Evolutionary conservation across 2,797 vertebrate species (phyloP).

Genomic region (Dicrostonyx torquatus): DNA sequence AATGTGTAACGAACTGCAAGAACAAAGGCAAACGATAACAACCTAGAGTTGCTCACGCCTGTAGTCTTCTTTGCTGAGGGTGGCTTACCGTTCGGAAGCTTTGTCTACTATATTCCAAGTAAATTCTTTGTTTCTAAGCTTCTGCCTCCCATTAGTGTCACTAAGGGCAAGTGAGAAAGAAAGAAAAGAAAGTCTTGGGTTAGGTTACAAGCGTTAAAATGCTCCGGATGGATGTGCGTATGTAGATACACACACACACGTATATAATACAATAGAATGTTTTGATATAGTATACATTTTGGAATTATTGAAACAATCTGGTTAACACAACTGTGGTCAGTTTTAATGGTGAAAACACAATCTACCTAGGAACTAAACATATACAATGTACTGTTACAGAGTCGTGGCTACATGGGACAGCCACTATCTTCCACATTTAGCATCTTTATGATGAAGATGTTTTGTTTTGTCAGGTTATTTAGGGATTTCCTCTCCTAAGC

Average conservation of each 20-base stretch:
- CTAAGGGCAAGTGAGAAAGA: neutral
- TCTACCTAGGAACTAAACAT: neutral
- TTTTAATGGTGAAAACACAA: neutral
- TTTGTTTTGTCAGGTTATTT: constrained; percentile 26
- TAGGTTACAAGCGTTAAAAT: neutral
- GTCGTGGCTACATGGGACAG: neutral
- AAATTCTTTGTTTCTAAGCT: constrained; percentile 38
- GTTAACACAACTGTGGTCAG: neutral
- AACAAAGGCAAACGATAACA: neutral
- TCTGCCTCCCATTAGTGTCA: neutral
- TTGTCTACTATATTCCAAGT: neutral
- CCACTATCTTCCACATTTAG: neutral
- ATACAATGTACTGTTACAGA: neutral
- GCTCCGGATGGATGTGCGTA: neutral
- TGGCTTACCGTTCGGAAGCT: constrained; percentile 26
- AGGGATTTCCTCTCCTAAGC: neutral
- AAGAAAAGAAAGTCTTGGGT: neutral
- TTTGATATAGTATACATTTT: neutral
- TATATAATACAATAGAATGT: neutral
- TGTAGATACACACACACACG: too few relatives aligned
- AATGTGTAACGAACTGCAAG: neutral
- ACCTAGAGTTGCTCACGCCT: neutral
- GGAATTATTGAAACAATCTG: neutral
- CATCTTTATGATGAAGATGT: neutral
- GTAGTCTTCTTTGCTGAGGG: constrained; percentile 40